Base-by-base conservation (phyloP, 2,113 vertebrate genomes). In the Indicator maculatus region DNA sequence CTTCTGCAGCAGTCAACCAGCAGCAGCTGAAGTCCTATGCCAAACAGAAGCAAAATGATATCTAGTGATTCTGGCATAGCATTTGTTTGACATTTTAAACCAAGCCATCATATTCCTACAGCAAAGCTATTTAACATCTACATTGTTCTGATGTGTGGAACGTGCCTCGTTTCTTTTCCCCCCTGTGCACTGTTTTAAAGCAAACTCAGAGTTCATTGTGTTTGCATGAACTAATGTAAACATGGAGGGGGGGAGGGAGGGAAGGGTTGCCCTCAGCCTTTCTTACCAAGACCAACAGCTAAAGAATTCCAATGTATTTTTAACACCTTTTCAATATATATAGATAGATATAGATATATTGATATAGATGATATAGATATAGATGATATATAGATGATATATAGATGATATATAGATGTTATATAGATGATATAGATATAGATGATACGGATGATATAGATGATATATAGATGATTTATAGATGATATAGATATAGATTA, bases 161-260 rank as follows among this genome's bases (percentile, higher is more conserved):
- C 63, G 65, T 93, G 33, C 87, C 69, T 90, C 23, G 41, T 31
- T 95, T 96, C 95, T 52, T 30, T 6, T 21, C 41, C 76, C 11
- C 76, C 86, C 75, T 41, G 38, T 64, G 91, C 76, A 17, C 64
- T 90, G n/a, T 28, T 78, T 86, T 95, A 93, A 91, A 90, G 72
- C 64, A 94, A 92, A 70, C 73, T 83, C 38, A 83, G 69, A 56
- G 66, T 86, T 89, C 84, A 70, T 91, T 88, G 87, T 90, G 45
- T 83, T 96, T 91, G 71, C 80, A 82, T 81, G 56, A 94, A 59
- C 55, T 93, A 76, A 72, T 87, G 83, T 77, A 73, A 96, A 84
- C 27, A 8, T 36, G 4, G 4, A 2, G 3, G 55, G 4, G 4
- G 2, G 2, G 4, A 2, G 3, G 55, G 4, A 3, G 2, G 2